phyloP scores from a whole-genome alignment of 1,140 invertebrate genomes.

The Brachionus manjavacas region DNA sequence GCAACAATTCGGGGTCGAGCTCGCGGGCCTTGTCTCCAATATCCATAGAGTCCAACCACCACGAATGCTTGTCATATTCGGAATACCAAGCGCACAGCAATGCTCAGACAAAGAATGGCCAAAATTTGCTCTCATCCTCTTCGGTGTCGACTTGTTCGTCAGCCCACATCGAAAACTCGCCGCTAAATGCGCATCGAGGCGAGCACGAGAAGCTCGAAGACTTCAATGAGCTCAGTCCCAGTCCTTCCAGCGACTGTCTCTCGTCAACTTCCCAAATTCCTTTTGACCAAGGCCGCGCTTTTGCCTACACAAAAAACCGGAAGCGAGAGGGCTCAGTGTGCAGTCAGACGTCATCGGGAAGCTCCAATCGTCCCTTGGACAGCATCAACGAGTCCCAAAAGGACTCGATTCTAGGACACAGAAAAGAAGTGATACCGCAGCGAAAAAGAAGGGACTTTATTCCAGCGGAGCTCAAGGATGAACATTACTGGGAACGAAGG shows the following conservation, averaged over 20 bases:
- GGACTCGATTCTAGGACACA: neutral
- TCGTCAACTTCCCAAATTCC: constrained; percentile 10
- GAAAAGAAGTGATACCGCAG: constrained; percentile 40
- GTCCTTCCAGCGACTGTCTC: constrained; percentile 26
- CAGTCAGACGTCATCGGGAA: neutral
- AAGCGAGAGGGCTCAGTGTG: neutral
- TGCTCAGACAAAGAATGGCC: neutral
- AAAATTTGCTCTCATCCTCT: neutral
- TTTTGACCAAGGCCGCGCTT: neutral
- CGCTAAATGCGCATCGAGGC: neutral
- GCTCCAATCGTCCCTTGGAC: neutral
- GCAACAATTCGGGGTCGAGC: neutral
- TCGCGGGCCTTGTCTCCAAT: neutral
- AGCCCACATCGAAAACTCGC: neutral
- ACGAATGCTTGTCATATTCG: neutral
- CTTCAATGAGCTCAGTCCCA: constrained; percentile 16
- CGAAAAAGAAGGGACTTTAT: constrained; percentile 65
- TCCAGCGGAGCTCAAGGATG: constrained; percentile 91
- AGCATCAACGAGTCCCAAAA: neutral
- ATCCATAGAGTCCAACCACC: neutral
- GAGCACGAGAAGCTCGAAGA: constrained; percentile 15
- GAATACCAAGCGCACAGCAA: neutral
- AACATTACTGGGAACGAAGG: constrained; percentile 91
- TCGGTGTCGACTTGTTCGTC: neutral
- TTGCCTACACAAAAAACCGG: neutral